Conservation (phyloP, 2,113 vertebrate genomes). For the Myotis yumanensis region DNA sequence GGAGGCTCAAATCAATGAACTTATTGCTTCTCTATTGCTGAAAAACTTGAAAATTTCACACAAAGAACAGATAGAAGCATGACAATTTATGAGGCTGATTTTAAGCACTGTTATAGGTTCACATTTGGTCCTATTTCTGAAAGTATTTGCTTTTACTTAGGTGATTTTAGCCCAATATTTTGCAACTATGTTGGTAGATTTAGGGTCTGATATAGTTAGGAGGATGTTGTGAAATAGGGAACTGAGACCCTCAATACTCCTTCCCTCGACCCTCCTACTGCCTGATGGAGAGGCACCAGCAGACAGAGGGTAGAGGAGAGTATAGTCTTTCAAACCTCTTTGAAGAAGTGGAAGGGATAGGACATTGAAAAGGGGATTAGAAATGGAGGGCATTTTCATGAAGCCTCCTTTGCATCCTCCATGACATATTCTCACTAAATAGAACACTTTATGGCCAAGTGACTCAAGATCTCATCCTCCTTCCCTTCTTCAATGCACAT, state of each 20-base stretch:
- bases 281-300: not conserved
- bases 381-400: not conserved
- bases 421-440: not conserved
- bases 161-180: conserved; percentile 12
- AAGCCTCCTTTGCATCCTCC: not conserved
- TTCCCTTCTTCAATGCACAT: not conserved
- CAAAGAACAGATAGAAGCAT: not conserved
- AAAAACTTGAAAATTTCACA: not conserved
- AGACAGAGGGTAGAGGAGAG: not conserved
- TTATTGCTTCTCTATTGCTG: not conserved
- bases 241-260: not conserved
- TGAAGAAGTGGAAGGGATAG: not conserved
- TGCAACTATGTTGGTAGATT: not conserved
- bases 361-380: not conserved
- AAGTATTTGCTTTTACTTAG: not conserved
- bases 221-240: not conserved
- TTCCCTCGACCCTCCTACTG: not conserved
- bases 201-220: not conserved
- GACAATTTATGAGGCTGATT: not conserved
- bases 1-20: not conserved
- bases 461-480: not conserved
- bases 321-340: not conserved
- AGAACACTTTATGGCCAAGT: not conserved
- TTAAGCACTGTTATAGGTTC: not conserved
- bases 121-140: not conserved